phyloP scores from a whole-genome alignment of 2,113 vertebrate species.

The Oryzias celebensis region DNA sequence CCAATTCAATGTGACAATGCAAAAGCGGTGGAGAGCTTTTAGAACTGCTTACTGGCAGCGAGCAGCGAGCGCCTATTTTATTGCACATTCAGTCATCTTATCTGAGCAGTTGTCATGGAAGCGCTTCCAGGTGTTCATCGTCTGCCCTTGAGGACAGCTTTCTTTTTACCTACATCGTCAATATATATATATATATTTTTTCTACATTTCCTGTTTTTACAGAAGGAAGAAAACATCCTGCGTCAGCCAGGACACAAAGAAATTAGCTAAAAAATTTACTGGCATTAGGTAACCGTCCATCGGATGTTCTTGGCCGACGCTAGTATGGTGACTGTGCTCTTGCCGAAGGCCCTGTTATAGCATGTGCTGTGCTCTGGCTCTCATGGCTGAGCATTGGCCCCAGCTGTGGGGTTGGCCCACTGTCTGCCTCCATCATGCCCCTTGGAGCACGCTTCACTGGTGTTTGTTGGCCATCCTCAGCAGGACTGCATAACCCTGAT shows the following conservation, averaged over 20 bases:
- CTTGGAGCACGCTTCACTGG: slow-evolving; percentile 48
- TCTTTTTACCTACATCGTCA: background rate
- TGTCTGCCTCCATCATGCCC: slow-evolving; percentile 47
- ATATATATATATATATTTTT: background rate
- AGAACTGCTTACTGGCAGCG: slow-evolving; percentile 24
- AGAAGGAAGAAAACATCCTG: background rate
- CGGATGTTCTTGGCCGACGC: background rate
- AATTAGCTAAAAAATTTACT: background rate
- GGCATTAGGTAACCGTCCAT: background rate
- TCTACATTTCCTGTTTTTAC: background rate
- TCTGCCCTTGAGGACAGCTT: slow-evolving; percentile 47
- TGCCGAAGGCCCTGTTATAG: slow-evolving; percentile 6
- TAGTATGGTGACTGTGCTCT: background rate
- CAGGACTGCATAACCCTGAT: slow-evolving; percentile 6
- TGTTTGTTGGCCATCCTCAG: slow-evolving; percentile 43
- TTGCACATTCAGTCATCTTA: too few relatives aligned
- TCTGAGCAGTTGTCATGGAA: slow-evolving; percentile 38
- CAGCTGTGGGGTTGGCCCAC: slow-evolving; percentile 50
- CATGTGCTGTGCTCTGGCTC: slow-evolving; percentile 16
- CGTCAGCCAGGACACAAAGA: background rate
- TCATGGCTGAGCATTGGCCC: slow-evolving; percentile 23
- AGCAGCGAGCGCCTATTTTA: slow-evolving; percentile 17
- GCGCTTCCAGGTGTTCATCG: slow-evolving; percentile 38
- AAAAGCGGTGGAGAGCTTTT: slow-evolving; percentile 28
- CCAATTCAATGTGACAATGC: slow-evolving; percentile 7